Base-by-base conservation (phyloP, 2,797 vertebrate genomes). In the Choloepus didactylus region DNA sequence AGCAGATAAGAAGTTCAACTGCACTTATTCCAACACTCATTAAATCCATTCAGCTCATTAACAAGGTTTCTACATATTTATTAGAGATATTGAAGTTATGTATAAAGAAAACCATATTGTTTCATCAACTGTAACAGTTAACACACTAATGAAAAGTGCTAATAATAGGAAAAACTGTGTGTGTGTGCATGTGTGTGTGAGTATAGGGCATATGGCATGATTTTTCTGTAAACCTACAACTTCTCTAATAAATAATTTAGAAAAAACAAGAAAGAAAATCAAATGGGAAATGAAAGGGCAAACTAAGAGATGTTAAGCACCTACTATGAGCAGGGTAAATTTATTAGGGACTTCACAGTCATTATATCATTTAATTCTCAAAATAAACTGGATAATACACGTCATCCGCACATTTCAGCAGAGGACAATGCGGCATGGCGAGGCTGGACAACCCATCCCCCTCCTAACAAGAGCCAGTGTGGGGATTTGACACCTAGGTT, bases 1-100 rank as follows among this genome's bases (percentile, higher is more conserved):
- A 82, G 69, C 29, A 82, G 72, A 59, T 31, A 18, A 97, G 72
- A 86, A 87, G 95, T 83, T 69, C 44, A 80, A 89, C 51, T 79
- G 14, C 41, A 75, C 41, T 82, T 93, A 23, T 73, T 90, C 60
- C 81, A 95, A 66, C 19, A 87, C 51, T 77, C 60, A 91, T 54
- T 79, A 75, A 72, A 67, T 80, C 18, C 66, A 76, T 73, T 1
- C 56, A 35, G 44, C n/a, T 59, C 59, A 95, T 51, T 88, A 95
- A 80, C 51, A 93, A 62, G 7, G 16, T 10, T 91, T 88, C 56
- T 87, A 29, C 15, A 60, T 91, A n/a, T 84, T 77, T 92, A 84
- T 12, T 87, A 70, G 0, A 64, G 51, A 75, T 84, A 86, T 29
- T 73, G 88, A 90, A 87, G n/a, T 25, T 91, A 5, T 38, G 35